phyloP scores from a whole-genome alignment of 2,113 vertebrate species.

The Desmodus rotundus region DNA sequence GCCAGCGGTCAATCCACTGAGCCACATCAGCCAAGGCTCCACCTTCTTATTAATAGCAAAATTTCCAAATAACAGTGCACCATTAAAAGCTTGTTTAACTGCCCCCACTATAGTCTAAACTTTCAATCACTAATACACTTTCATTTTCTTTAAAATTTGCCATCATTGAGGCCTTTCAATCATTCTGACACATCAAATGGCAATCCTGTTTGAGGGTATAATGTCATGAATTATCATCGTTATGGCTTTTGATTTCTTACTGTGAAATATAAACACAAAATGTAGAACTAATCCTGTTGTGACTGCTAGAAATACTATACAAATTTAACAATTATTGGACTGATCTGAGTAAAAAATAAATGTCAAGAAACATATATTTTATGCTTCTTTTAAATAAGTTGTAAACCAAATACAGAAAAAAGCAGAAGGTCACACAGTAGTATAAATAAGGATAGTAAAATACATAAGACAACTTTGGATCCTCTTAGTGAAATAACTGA shows the following conservation, averaged over 20 bases:
- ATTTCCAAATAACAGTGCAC: background rate
- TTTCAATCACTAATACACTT: background rate
- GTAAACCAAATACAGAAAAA: background rate
- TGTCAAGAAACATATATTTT: background rate
- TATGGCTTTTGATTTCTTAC: background rate
- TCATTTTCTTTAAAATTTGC: background rate
- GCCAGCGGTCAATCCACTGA: too few species aligned
- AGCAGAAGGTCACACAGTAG: background rate
- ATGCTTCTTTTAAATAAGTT: background rate
- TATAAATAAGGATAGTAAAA: background rate
- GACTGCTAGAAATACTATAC: background rate
- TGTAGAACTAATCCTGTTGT: background rate
- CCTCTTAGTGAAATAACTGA: background rate
- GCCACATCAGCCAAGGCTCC: too few species aligned
- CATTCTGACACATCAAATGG: background rate
- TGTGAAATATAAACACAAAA: background rate
- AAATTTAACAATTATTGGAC: background rate
- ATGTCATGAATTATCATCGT: background rate
- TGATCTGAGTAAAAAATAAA: background rate
- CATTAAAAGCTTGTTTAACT: background rate
- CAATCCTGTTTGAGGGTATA: background rate
- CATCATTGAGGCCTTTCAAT: background rate
- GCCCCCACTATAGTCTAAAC: background rate
- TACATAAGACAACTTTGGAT: background rate
- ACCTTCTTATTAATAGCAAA: background rate